A percentile compares a stretch with the other conserved stretches of the same genome.
These are phyloP conservation scores for Plectus sambesii DNA, from an alignment of 1,140 invertebrate genomes.

Conservation along the genomic window DNA sequence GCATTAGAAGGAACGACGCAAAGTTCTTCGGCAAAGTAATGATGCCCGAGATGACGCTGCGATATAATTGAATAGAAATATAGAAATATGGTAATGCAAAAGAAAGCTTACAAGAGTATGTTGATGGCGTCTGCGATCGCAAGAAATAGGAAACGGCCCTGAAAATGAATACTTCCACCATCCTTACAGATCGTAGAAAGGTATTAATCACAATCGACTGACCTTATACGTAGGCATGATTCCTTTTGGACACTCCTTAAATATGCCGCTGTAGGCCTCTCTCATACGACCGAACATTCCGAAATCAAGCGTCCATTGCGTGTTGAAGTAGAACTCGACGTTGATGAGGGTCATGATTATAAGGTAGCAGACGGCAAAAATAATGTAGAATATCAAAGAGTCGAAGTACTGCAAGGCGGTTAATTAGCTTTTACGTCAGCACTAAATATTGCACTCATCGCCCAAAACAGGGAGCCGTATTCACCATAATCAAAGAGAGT, in stretches of 20 bases:
- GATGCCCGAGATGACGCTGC: constrained; percentile 58
- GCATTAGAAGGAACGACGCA: constrained; percentile 64
- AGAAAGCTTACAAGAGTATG: constrained; percentile 54
- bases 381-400: constrained; percentile 61
- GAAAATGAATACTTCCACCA: constrained; percentile 33
- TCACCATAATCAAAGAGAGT: no score
- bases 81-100: neutral
- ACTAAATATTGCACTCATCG: no score
- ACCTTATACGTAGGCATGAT: constrained; percentile 23
- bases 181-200: no score
- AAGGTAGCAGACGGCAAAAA: constrained; percentile 64
- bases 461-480: no score
- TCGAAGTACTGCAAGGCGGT: constrained; percentile 57
- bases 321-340: constrained; percentile 73
- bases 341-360: constrained; percentile 60
- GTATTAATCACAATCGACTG: neutral
- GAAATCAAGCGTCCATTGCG: constrained; percentile 59
- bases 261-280: constrained; percentile 9
- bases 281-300: no score
- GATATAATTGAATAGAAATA: constrained; percentile 19
- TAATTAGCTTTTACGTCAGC: no score
- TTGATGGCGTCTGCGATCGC: constrained; percentile 62
- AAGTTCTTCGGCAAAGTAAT: constrained; percentile 61
- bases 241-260: constrained; percentile 15
- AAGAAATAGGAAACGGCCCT: constrained; percentile 49